These are phyloP conservation scores for Reinhardtius hippoglossoides DNA, from an alignment of 2,113 vertebrate genomes.

Conservation along the genomic window DNA sequence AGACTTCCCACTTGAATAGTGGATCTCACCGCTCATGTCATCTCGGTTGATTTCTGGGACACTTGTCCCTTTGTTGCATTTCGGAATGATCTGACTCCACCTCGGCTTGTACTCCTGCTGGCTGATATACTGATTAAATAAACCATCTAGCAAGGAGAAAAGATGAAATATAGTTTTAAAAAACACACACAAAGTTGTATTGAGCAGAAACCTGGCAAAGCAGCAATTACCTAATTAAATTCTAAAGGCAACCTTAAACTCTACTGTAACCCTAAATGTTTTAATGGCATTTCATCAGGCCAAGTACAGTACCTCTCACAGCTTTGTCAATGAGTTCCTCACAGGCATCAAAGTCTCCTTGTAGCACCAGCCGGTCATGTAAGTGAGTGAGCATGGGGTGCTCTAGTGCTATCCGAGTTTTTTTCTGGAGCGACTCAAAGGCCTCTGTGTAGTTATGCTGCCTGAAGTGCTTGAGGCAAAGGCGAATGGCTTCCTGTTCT, in stretches of 20 bases:
- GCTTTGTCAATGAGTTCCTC: conserved; percentile 99
- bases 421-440: conserved; percentile 99
- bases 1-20: not conserved
- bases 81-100: conserved; percentile 99
- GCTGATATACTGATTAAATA: conserved; percentile 99
- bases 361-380: conserved; percentile 94
- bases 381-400: conserved; percentile 98
- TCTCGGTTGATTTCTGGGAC: conserved; percentile 74
- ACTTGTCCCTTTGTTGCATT: conserved; percentile 94
- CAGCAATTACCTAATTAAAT: too few species aligned
- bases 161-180: not conserved
- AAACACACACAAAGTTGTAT: not conserved
- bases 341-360: conserved; percentile 95
- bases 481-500: conserved; percentile 99
- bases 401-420: conserved; percentile 96
- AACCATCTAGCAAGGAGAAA: conserved; percentile 84
- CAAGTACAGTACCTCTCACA: conserved; percentile 86
- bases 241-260: too few species aligned
- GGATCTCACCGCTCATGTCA: conserved; percentile 74
- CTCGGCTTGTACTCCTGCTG: conserved; percentile 99
- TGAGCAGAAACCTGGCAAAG: too few species aligned
- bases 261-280: too few species aligned
- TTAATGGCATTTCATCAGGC: not conserved
- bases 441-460: conserved; percentile 99
- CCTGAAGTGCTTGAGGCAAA: conserved; percentile 98